Evolutionary conservation across 2,113 vertebrate species (phyloP).

Genomic region (Hippocampus barbouri): DNA sequence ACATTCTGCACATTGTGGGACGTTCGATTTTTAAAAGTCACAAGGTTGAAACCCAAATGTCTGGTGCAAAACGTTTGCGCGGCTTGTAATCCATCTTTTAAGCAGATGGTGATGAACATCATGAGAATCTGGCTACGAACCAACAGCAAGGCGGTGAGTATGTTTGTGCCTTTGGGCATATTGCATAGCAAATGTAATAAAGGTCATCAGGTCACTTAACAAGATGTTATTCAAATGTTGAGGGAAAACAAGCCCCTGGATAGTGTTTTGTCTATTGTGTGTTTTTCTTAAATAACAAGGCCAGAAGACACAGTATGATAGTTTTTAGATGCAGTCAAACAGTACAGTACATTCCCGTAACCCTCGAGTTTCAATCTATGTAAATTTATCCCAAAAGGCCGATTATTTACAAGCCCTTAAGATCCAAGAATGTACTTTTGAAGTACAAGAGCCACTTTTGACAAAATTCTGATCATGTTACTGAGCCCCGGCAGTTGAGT

Average conservation of each 20-base stretch:
- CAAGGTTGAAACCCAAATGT: constrained; percentile 40
- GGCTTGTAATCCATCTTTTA: constrained; percentile 14
- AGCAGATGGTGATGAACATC: constrained; percentile 26
- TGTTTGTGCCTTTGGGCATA: constrained; percentile 13
- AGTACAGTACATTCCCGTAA: not conserved
- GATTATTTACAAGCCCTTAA: not conserved
- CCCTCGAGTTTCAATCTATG: not conserved
- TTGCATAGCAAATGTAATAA: constrained; percentile 4
- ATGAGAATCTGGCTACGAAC: constrained; percentile 17
- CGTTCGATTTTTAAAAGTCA: constrained; percentile 17
- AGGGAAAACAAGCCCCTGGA: not conserved
- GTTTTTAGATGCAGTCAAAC: not conserved
- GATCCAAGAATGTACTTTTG: not conserved
- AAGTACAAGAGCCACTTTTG: not conserved
- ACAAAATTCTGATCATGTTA: not conserved
- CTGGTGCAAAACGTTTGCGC: constrained; percentile 10
- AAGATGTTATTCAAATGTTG: not conserved
- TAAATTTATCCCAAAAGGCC: not conserved
- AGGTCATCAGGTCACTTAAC: constrained; percentile 10
- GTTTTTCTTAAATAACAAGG: not conserved
- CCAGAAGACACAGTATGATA: not conserved
- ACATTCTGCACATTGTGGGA: constrained; percentile 22
- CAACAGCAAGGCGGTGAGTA: not conserved
- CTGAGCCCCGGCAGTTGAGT: constrained; percentile 42
- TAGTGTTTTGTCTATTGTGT: not conserved